Evolutionary conservation across 2,888 invertebrate species (phyloP).

Genomic region (Tetanocera ferruginea): DNA sequence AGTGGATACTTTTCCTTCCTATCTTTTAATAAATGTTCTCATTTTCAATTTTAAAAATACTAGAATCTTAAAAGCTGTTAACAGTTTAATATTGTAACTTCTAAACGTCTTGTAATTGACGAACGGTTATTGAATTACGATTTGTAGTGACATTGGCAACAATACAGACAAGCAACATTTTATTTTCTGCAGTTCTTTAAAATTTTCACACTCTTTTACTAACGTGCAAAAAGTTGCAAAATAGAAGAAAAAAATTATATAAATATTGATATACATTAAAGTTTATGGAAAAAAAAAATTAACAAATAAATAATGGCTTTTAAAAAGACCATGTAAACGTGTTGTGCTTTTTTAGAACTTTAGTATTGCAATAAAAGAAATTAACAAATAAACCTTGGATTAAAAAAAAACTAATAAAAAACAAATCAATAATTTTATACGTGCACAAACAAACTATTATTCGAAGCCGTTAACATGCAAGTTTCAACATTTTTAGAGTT

Average conservation of each 20-base stretch:
- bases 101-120: too few relatives aligned
- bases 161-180: too few relatives aligned
- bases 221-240: constrained; percentile 3
- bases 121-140: too few relatives aligned
- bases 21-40: too few relatives aligned
- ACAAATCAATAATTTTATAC: constrained; percentile 57
- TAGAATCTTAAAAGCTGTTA: too few relatives aligned
- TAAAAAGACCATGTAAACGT: constrained; percentile 67
- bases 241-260: constrained; percentile 34
- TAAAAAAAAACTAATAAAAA: constrained; percentile 37
- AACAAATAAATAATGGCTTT: constrained; percentile 64
- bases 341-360: constrained; percentile 68
- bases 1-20: too few relatives aligned
- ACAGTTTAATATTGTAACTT: too few relatives aligned
- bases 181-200: too few relatives aligned
- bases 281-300: constrained; percentile 48
- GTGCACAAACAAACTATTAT: constrained; percentile 58
- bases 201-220: too few relatives aligned
- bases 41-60: too few relatives aligned
- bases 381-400: constrained; percentile 16
- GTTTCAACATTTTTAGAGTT: neutral
- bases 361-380: constrained; percentile 55
- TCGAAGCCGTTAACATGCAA: constrained; percentile 48
- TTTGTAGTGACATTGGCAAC: too few relatives aligned
- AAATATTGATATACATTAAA: constrained; percentile 17